Percentiles rank a stretch among this genome's conserved stretches.
Evolutionary conservation across 2,113 vertebrate species (phyloP).

Genomic region (Arothron firmamentum): DNA sequence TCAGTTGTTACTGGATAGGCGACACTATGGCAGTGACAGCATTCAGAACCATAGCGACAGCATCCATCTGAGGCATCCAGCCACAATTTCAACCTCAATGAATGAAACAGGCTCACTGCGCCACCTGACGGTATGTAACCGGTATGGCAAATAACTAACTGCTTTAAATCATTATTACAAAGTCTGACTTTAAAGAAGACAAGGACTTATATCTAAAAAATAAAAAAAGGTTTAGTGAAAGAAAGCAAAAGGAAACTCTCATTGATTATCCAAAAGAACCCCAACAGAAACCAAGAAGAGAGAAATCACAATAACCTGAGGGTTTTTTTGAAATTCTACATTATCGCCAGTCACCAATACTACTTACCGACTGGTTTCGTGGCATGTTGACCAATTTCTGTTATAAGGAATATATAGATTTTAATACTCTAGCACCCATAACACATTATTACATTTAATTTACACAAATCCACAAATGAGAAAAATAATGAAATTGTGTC

Average conservation of each 20-base stretch:
- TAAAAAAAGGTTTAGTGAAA: constrained; percentile 3
- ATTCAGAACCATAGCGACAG: constrained; percentile 64
- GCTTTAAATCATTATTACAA: background rate
- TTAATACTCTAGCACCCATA: background rate
- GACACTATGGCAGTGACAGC: background rate
- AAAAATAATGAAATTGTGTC: background rate
- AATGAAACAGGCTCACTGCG: constrained; percentile 51
- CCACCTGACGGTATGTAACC: constrained; percentile 56
- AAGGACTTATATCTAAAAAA: background rate
- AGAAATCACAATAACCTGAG: constrained; percentile 10
- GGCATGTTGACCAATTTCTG: constrained; percentile 59
- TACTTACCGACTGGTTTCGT: constrained; percentile 58
- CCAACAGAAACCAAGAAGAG: background rate
- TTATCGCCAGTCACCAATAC: constrained; percentile 14
- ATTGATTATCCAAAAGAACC: constrained; percentile 4
- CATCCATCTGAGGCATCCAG: constrained; percentile 29
- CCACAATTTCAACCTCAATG: constrained; percentile 11
- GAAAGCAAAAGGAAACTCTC: constrained; percentile 12
- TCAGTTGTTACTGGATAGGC: constrained; percentile 6
- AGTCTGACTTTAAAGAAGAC: background rate
- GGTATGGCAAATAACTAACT: constrained; percentile 37
- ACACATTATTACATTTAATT: no score
- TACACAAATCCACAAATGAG: no score
- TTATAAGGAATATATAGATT: constrained; percentile 29
- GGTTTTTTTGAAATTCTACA: background rate